phyloP scores from a whole-genome alignment of 2,888 invertebrate genomes.

The Agonopterix alstromeriana region DNA sequence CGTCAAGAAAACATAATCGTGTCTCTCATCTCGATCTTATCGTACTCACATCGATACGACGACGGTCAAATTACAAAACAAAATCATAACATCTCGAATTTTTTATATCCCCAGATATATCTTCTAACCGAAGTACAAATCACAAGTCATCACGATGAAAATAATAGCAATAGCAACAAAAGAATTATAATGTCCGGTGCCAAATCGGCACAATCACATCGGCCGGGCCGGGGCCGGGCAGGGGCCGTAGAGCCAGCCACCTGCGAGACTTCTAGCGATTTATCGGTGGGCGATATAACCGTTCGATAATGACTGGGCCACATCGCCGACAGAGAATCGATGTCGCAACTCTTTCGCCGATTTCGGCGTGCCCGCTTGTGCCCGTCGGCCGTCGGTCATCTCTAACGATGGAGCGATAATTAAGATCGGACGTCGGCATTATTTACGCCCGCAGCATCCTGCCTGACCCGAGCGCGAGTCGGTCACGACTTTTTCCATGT shows the following conservation, averaged over 20 bases:
- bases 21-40: background rate
- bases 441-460: slow-evolving; percentile 71
- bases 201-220: slow-evolving; percentile 59
- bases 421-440: slow-evolving; percentile 71
- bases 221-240: slow-evolving; percentile 45
- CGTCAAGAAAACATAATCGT: background rate
- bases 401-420: slow-evolving; percentile 74
- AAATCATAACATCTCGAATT: slow-evolving; percentile 3
- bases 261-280: slow-evolving; percentile 44
- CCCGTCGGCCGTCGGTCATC: slow-evolving; percentile 59
- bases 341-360: slow-evolving; percentile 64
- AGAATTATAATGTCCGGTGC: slow-evolving; percentile 67
- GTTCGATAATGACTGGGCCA: slow-evolving; percentile 47
- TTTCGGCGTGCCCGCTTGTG: slow-evolving; percentile 37
- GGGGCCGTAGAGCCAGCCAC: background rate
- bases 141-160: slow-evolving; percentile 58
- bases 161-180: slow-evolving; percentile 66
- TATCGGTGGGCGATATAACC: slow-evolving; percentile 57
- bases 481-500: slow-evolving; percentile 72
- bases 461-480: slow-evolving; percentile 56
- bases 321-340: slow-evolving; percentile 38
- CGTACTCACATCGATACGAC: background rate
- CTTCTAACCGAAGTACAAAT: slow-evolving; percentile 40
- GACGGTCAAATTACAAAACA: slow-evolving; percentile 1
- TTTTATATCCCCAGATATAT: slow-evolving; percentile 35